Evolutionary conservation across 2,797 vertebrate genomes (phyloP).

Genomic region (Ctenosaura bakeri): DNA sequence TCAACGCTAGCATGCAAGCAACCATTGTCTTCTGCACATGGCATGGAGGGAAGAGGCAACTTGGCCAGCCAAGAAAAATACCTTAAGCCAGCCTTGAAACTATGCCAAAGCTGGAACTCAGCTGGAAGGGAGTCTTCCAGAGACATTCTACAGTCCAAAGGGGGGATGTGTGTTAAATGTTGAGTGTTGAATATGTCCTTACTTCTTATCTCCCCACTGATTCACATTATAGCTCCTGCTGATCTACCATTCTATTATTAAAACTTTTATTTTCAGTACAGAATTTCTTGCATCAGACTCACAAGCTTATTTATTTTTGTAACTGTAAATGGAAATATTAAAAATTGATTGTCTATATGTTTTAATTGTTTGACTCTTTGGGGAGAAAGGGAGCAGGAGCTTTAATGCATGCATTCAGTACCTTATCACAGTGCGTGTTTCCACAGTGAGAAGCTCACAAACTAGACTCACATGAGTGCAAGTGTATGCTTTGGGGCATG

Average conservation of each 20-base stretch:
- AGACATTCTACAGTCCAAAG: conserved; percentile 19
- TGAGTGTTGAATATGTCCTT: background rate
- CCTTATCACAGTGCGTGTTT: background rate
- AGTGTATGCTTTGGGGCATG: background rate
- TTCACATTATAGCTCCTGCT: background rate
- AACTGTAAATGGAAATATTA: conserved; percentile 64
- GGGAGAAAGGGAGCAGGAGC: no score
- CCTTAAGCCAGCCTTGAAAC: background rate
- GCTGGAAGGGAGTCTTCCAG: conserved; percentile 46
- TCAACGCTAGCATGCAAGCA: background rate
- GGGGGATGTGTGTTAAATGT: background rate
- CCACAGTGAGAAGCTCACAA: background rate
- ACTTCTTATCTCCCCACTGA: background rate
- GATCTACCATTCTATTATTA: background rate
- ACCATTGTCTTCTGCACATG: background rate
- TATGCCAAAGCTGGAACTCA: background rate
- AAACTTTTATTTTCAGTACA: background rate
- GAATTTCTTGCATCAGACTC: conserved; percentile 30
- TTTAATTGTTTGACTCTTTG: conserved; percentile 33
- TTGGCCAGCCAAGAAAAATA: background rate
- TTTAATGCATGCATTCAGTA: background rate
- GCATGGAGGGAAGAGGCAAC: background rate
- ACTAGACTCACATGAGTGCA: background rate
- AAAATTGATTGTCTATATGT: conserved; percentile 47
- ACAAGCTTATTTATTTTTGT: conserved; percentile 75